Evolutionary conservation across 2,797 vertebrate species (phyloP).

Genomic region (Anisognathus igniventris): DNA sequence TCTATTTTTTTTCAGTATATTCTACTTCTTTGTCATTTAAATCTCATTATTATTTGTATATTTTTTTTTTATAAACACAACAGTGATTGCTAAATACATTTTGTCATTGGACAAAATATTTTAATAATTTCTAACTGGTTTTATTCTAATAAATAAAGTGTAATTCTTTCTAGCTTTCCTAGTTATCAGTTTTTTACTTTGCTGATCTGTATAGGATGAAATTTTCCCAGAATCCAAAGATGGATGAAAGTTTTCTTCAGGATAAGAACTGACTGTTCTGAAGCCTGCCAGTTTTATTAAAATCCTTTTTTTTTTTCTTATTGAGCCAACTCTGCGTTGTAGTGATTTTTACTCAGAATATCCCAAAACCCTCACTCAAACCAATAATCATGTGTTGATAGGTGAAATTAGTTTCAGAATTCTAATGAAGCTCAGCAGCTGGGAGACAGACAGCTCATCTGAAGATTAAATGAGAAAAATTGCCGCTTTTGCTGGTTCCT

Average conservation of each 20-base stretch:
- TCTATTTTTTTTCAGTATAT: not conserved
- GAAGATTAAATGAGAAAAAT: constrained; percentile 96
- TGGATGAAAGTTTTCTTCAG: not conserved
- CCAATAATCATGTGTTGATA: constrained; percentile 81
- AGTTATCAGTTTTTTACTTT: not conserved
- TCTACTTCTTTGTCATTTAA: not conserved
- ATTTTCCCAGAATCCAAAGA: not conserved
- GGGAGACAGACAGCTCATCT: constrained; percentile 85
- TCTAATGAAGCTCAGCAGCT: constrained; percentile 80
- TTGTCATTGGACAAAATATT: not conserved
- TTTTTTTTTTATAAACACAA: not conserved
- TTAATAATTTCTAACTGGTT: not conserved
- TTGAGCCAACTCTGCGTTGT: constrained; percentile 41
- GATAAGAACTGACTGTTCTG: constrained; percentile 38
- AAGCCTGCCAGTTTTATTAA: constrained; percentile 7
- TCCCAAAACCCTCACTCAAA: constrained; percentile 67
- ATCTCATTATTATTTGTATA: not conserved
- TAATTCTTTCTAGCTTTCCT: not conserved
- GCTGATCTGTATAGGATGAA: not conserved
- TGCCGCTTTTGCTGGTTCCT: constrained; percentile 88
- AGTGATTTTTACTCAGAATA: constrained; percentile 54
- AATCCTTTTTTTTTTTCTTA: not conserved
- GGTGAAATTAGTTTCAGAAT: constrained; percentile 79
- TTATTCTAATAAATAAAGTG: not conserved
- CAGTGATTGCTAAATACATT: not conserved